Conservation (phyloP, 2,113 vertebrate genomes). For the Pygoscelis antarcticus region DNA sequence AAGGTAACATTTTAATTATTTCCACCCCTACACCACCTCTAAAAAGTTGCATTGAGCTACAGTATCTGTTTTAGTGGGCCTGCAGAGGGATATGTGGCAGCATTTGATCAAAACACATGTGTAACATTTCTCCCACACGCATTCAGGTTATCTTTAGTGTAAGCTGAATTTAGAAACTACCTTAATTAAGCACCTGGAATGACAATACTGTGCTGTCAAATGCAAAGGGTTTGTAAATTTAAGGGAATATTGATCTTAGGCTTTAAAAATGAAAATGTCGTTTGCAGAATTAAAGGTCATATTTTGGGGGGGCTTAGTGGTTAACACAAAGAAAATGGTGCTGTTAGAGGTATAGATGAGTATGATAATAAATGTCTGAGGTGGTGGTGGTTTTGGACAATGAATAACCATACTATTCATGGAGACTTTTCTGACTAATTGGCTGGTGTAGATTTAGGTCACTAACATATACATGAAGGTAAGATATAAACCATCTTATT, state of each 20-base stretch:
- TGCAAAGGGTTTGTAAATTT: neutral
- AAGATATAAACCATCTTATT: conserved; percentile 29
- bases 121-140: conserved; percentile 43
- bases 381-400: neutral
- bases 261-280: neutral
- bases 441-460: neutral
- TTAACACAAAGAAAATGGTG: neutral
- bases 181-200: conserved; percentile 23
- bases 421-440: neutral
- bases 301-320: neutral
- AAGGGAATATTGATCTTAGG: neutral
- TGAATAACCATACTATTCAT: neutral
- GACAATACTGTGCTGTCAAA: conserved; percentile 20
- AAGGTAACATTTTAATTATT: conserved; percentile 99
- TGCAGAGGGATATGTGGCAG: conserved; percentile 58
- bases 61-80: conserved; percentile 73
- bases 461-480: neutral
- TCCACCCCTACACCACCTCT: conserved; percentile 86
- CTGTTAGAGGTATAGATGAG: neutral
- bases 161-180: neutral
- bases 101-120: conserved; percentile 26
- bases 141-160: conserved; percentile 27
- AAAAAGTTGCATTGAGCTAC: conserved; percentile 72
- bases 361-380: neutral
- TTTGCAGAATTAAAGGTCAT: neutral